Conservation (phyloP, 1,140 invertebrate species). For the Marisa cornuarietis region DNA sequence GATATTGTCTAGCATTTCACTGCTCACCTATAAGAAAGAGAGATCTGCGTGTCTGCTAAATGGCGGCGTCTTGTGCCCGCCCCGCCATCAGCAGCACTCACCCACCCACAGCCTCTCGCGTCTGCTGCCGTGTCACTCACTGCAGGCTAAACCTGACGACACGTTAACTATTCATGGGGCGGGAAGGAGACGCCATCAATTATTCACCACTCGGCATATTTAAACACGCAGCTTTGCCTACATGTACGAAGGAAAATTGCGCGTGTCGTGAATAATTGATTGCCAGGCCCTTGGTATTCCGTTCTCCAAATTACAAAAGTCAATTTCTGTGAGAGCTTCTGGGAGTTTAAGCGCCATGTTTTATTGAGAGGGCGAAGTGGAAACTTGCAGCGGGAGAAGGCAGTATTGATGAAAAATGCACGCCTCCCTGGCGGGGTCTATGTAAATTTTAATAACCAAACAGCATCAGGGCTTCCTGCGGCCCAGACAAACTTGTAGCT, state of each 20-base stretch:
- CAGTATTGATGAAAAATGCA: constrained; percentile 2
- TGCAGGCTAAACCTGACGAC: not conserved
- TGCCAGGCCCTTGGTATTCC: constrained; percentile 1
- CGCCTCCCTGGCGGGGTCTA: not conserved
- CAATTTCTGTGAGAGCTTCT: constrained; percentile 19
- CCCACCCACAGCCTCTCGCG: no score
- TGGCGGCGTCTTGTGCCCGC: no score
- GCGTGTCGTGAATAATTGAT: constrained; percentile 18
- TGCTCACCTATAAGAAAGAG: no score
- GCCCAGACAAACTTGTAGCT: not conserved
- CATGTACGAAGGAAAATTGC: constrained; percentile 9
- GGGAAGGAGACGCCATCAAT: constrained; percentile 8
- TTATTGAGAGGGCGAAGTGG: constrained; percentile 13
- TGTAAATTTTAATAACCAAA: constrained; percentile 14
- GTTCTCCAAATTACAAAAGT: constrained; percentile 20
- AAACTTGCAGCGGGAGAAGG: not conserved
- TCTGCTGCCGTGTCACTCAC: not conserved
- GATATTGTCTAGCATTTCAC: no score
- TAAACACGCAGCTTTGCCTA: not conserved
- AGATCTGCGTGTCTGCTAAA: no score
- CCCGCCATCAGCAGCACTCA: not conserved
- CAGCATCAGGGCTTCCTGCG: not conserved
- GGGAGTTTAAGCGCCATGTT: constrained; percentile 23
- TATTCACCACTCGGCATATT: constrained; percentile 18
- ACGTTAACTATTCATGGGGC: constrained; percentile 18